Evolutionary conservation across 2,888 invertebrate species (phyloP).

Genomic region (Latrodectus hesperus): DNA sequence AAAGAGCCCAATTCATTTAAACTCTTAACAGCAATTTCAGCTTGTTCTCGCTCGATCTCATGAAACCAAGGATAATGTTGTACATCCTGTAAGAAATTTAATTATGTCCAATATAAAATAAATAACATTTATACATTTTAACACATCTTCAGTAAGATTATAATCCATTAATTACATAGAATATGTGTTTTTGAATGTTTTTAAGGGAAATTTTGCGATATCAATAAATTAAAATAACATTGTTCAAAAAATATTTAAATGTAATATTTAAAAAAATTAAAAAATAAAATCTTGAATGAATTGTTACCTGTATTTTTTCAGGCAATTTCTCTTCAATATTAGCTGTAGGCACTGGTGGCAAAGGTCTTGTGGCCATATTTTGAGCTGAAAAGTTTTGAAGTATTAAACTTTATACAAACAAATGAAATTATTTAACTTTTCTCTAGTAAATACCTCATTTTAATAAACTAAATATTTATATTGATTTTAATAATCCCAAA

Average conservation of each 20-base stretch:
- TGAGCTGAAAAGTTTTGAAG: conserved; percentile 15
- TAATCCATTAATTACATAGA: background rate
- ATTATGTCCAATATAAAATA: background rate
- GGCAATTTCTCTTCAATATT: conserved; percentile 23
- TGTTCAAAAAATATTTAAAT: background rate
- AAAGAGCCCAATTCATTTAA: conserved; percentile 70
- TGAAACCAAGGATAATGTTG: conserved; percentile 71
- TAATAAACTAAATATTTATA: too few relatives aligned
- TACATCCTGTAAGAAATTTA: conserved; percentile 14
- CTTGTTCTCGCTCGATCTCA: conserved; percentile 71
- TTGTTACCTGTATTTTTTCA: conserved; percentile 6
- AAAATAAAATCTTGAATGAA: background rate
- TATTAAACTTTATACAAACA: too few relatives aligned
- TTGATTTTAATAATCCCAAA: too few relatives aligned
- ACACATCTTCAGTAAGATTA: background rate
- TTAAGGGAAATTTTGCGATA: background rate
- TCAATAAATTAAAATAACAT: background rate
- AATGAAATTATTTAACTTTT: too few relatives aligned
- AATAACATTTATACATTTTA: background rate
- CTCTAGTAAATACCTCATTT: too few relatives aligned
- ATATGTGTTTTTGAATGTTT: background rate
- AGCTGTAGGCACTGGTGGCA: conserved; percentile 61
- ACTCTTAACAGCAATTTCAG: conserved; percentile 67
- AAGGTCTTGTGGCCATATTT: conserved; percentile 65
- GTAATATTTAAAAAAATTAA: background rate